Evolutionary conservation across 1,140 invertebrate species (phyloP), one percentile per base, ranked within the genome.

Genomic region (Bathynomus jamesi): DNA sequence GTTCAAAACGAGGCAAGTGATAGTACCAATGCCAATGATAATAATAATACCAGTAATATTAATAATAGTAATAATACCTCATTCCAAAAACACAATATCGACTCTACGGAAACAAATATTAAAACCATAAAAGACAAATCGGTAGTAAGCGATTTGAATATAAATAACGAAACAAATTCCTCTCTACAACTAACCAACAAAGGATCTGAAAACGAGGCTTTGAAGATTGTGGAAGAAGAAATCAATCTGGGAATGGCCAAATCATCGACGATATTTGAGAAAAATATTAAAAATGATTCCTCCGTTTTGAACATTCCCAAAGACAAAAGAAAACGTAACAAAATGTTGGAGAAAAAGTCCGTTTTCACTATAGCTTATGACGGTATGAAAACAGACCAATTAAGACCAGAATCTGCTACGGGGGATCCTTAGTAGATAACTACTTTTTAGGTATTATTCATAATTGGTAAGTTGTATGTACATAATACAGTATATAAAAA

Each of bases 331-430:
- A 82, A 74, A 83, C 87, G 77, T 85, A 80, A 91, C 78, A 88
- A 91, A 62, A 88, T 94, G 72, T 86, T 93, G 27, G 91, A 94
- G 78, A 95, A 94, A 83, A 94, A 94, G 79, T 94, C 92, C 80
- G 88, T 95, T n/a, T 95, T 95, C 78, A 93, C 92, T 0, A 95
- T 95, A 76, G 92, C 92, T 2, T 95, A 95, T 79, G 91, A 92
- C 79, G 92, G 93, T 79, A 90, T 94, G 78, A 86, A 88, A 61
- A 89, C 88, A 0, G 85, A 85, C 61, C 85, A 88, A 69, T 79
- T 88, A 5, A 81, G 86, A 46, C 82, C 87, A 0, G 85, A 87
- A 31, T 74, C 72, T 65, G 76, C 76, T 8, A 67, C 69, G 10
- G 60, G 68, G 17, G 75, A 74, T 17, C 75, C 72, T 27, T 62